phyloP scores from a whole-genome alignment of 2,888 invertebrate genomes.

The Apotomis turbidana region DNA sequence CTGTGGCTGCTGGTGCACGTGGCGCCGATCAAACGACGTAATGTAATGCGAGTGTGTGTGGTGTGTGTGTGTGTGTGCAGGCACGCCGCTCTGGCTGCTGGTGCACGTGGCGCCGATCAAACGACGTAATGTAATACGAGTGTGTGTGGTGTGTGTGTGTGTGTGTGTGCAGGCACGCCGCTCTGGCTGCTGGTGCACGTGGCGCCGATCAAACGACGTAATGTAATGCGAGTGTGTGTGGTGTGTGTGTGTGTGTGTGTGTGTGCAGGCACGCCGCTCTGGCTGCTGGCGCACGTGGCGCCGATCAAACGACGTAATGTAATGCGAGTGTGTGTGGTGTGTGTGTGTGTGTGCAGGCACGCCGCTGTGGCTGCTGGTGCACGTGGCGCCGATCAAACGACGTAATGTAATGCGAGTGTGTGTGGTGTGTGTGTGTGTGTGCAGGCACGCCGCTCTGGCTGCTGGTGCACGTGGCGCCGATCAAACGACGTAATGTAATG shows the following conservation, averaged over 20 bases:
- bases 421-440: not conserved
- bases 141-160: too few species aligned
- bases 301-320: too few species aligned
- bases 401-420: too few species aligned
- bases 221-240: too few species aligned
- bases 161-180: slow-evolving; percentile 87
- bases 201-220: slow-evolving; percentile 99
- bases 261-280: slow-evolving; percentile 92
- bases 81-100: slow-evolving; percentile 99
- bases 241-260: not conserved
- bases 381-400: slow-evolving; percentile 99
- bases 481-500: too few species aligned
- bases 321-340: too few species aligned
- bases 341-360: slow-evolving; percentile 80
- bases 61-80: slow-evolving; percentile 86
- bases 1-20: slow-evolving; percentile 99
- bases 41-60: slow-evolving; percentile 88
- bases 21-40: slow-evolving; percentile 87
- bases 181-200: slow-evolving; percentile 99
- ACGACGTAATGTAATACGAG: too few species aligned
- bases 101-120: slow-evolving; percentile 88
- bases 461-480: slow-evolving; percentile 98
- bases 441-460: slow-evolving; percentile 98
- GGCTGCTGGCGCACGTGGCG: slow-evolving; percentile 99
- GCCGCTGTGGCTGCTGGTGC: slow-evolving; percentile 99